Conservation (phyloP, 2,888 invertebrate genomes). For the Pterostichus niger region DNA sequence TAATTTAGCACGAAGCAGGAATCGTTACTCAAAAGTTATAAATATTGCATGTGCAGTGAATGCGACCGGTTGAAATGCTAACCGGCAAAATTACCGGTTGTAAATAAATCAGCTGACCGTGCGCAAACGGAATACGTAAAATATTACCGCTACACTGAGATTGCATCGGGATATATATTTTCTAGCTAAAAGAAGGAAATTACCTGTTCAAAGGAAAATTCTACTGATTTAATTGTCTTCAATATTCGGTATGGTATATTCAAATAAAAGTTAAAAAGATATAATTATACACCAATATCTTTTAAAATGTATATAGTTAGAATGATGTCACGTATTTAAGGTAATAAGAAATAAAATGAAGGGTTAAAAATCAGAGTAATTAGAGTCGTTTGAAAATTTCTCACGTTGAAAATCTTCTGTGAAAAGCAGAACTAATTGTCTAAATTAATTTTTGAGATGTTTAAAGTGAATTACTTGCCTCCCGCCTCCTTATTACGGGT, state of each 20-base stretch:
- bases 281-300: too few species aligned
- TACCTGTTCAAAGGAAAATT: slow-evolving; percentile 8
- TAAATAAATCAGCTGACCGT: slow-evolving; percentile 32
- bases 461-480: slow-evolving; percentile 57
- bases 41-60: slow-evolving; percentile 38
- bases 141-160: neutral
- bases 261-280: too few species aligned
- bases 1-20: slow-evolving; percentile 10
- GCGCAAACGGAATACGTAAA: slow-evolving; percentile 1
- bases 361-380: too few species aligned
- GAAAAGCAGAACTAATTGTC: slow-evolving; percentile 48
- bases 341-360: too few species aligned
- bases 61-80: slow-evolving; percentile 18
- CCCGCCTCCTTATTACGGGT: slow-evolving; percentile 11
- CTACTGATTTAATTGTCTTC: neutral
- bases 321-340: too few species aligned
- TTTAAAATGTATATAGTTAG: too few species aligned
- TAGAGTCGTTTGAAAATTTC: too few species aligned
- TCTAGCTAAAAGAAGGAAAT: too few species aligned
- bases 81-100: slow-evolving; percentile 27
- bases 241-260: neutral
- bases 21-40: slow-evolving; percentile 38
- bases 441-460: slow-evolving; percentile 61
- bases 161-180: too few species aligned
- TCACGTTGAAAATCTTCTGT: slow-evolving; percentile 12